Evolutionary conservation across 2,888 invertebrate species (phyloP), one percentile per base, ranked within the genome.

Genomic region (Eupithecia subfuscata): DNA sequence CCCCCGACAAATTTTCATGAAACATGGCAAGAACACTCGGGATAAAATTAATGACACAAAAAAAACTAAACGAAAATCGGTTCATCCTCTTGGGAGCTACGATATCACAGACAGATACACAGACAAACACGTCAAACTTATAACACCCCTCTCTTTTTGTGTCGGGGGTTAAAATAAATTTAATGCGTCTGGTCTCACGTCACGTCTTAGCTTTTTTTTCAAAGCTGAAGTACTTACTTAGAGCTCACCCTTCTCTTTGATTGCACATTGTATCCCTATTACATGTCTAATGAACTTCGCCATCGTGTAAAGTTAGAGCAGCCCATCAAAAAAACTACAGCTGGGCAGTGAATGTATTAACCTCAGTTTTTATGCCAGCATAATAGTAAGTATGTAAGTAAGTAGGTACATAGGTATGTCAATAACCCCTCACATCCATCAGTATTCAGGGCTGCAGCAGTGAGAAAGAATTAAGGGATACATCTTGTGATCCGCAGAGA

Each of bases 401-500:
- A 25, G 60, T 60, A 60, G 14, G 60, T 60, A 56, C 22, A 56
- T 60, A 25, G 60, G 34, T 64, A 64, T 37, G 79, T 79, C 82
- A 83, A 80, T 83, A 82, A 80, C 76, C 80, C 81, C 84, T 84
- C 80, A 80, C 73, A 78, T 84, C 75, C 84, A 93, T 94, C 91
- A 90, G 93, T 93, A 94, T 94, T 91, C 94, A 84, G 88, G 84
- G 84, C 89, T 92, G 89, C 85, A 87, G 86, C 91, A 89, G 93
- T 90, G 92, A 93, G 92, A 93, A 91, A 86, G 93, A 92, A 94
- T 93, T 93, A 92, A 92, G 89, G 90, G 88, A 90, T 90, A 91
- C 91, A 92, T 93, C 90, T 91, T 91, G 90, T 91, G 92, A 92
- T 92, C 87, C 88, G 86, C 87, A 82, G 91, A 92, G 92, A 92